Evolutionary conservation across 2,113 vertebrate species (phyloP).

Genomic region (Sprattus sprattus): DNA sequence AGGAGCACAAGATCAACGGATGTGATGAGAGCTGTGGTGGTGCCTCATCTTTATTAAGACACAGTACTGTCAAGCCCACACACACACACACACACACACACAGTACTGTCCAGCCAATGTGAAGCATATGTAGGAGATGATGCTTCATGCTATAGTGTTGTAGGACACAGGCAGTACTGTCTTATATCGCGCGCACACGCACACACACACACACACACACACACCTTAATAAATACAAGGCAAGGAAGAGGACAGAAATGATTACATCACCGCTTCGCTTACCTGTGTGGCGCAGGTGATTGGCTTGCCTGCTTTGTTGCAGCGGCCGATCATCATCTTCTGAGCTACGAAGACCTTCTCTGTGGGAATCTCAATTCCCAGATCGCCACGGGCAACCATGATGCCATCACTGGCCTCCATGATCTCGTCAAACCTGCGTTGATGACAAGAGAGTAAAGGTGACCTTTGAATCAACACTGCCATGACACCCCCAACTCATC

Average conservation of each 20-base stretch:
- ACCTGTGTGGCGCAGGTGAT: constrained; percentile 98
- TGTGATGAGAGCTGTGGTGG: background rate
- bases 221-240: background rate
- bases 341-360: constrained; percentile 97
- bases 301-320: constrained; percentile 94
- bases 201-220: too few relatives aligned
- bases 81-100: too few relatives aligned
- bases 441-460: background rate
- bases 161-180: too few relatives aligned
- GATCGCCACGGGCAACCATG: constrained; percentile 97
- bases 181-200: too few relatives aligned
- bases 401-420: constrained; percentile 98
- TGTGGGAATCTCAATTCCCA: constrained; percentile 96
- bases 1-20: background rate
- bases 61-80: too few relatives aligned
- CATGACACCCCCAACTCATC: background rate
- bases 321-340: constrained; percentile 99
- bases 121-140: too few relatives aligned
- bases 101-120: too few relatives aligned
- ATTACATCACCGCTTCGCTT: constrained; percentile 26
- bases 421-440: constrained; percentile 92
- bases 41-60: too few relatives aligned
- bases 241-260: background rate
- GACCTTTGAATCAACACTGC: background rate
- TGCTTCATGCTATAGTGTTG: too few relatives aligned